phyloP scores from a whole-genome alignment of 2,888 invertebrate species.

The Criorhina ranunculi region DNA sequence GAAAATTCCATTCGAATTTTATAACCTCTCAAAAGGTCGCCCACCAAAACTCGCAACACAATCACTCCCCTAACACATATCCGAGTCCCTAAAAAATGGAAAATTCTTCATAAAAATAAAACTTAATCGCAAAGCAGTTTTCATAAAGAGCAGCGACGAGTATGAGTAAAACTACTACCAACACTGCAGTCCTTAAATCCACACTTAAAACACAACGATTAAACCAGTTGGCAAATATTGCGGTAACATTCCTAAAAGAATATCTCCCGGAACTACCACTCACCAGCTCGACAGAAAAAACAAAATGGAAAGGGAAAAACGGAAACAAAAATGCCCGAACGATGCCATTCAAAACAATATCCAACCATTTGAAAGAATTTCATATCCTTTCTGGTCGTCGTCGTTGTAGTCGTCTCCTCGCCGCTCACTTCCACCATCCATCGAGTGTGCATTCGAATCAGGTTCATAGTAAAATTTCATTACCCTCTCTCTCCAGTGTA shows the following conservation, averaged over 20 bases:
- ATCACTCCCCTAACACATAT: not conserved
- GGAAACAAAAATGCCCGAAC: slow-evolving; percentile 57
- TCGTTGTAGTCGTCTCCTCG: not conserved
- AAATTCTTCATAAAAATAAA: slow-evolving; percentile 47
- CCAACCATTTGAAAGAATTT: slow-evolving; percentile 75
- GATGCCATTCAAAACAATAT: slow-evolving; percentile 77
- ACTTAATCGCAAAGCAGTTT: slow-evolving; percentile 55
- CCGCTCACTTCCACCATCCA: not conserved
- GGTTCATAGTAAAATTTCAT: slow-evolving; percentile 72
- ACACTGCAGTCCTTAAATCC: slow-evolving; percentile 74
- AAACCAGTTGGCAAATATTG: slow-evolving; percentile 76
- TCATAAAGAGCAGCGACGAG: not conserved
- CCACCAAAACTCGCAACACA: not conserved
- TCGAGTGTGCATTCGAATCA: slow-evolving; percentile 56
- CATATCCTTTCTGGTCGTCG: slow-evolving; percentile 57
- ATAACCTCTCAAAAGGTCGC: slow-evolving; percentile 3
- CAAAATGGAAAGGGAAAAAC: slow-evolving; percentile 6
- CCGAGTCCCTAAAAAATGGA: slow-evolving; percentile 16
- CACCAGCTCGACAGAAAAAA: not conserved
- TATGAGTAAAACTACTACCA: slow-evolving; percentile 24
- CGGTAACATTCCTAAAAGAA: slow-evolving; percentile 59
- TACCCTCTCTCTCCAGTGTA: slow-evolving; percentile 32
- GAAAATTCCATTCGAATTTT: slow-evolving; percentile 15
- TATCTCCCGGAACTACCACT: slow-evolving; percentile 35
- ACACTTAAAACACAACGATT: slow-evolving; percentile 70